Conservation (phyloP, 1,140 invertebrate genomes). For the Aphis gossypii region DNA sequence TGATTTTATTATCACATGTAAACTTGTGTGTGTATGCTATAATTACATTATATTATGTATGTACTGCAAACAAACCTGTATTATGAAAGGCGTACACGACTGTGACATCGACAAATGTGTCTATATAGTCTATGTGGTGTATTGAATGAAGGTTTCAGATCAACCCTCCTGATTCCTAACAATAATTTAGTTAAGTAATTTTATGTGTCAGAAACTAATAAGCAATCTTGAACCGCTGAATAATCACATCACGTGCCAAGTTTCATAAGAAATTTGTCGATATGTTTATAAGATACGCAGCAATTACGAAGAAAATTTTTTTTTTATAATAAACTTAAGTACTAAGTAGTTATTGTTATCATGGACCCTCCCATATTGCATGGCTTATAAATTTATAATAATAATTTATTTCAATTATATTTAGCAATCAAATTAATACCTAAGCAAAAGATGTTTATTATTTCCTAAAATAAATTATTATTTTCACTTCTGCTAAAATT, state of each 20-base stretch:
- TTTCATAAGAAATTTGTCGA: neutral
- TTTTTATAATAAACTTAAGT: neutral
- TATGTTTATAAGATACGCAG: neutral
- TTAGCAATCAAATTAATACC: neutral
- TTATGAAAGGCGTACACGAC: neutral
- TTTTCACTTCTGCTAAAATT: too few species aligned
- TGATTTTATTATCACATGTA: neutral
- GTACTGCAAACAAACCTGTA: neutral
- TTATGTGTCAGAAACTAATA: neutral
- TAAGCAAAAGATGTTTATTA: neutral
- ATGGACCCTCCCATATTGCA: neutral
- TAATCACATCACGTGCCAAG: neutral
- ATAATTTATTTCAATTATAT: neutral
- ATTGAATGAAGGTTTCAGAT: neutral
- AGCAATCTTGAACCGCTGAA: neutral
- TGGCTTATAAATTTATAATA: too few species aligned
- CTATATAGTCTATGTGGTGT: neutral
- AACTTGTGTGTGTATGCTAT: neutral
- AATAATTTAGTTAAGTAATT: neutral
- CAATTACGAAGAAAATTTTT: neutral
- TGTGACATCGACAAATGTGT: slow-evolving; percentile 10
- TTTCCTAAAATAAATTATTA: too few species aligned
- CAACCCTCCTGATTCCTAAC: neutral
- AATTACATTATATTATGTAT: neutral
- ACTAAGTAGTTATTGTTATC: neutral